phyloP scores from a whole-genome alignment of 2,797 vertebrate species.

The Esox lucius region DNA sequence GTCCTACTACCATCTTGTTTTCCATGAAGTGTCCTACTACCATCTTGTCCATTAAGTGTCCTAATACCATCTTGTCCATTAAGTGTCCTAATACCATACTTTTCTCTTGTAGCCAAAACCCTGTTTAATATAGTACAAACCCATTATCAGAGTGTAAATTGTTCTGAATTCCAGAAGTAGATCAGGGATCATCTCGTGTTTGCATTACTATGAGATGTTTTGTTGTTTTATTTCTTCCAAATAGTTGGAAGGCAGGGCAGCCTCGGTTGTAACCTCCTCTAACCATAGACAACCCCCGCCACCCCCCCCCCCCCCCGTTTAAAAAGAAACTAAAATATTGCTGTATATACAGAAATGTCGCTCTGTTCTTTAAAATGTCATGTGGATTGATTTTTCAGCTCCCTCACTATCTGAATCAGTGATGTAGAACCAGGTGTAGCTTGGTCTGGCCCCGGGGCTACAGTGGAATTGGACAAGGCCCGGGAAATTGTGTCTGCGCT shows the following conservation, averaged over 20 bases:
- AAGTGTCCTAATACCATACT: too few relatives aligned
- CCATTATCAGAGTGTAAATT: background rate
- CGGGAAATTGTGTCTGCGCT: constrained; percentile 80
- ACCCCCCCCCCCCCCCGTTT: constrained; percentile 25
- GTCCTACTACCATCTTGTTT: background rate
- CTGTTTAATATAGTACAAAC: background rate
- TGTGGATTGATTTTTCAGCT: constrained; percentile 81
- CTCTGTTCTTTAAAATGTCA: constrained; percentile 82
- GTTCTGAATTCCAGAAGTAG: background rate
- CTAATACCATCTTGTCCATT: background rate
- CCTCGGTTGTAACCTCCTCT: constrained; percentile 50
- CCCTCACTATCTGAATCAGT: constrained; percentile 88
- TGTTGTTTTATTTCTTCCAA: constrained; percentile 53
- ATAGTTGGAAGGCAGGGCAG: constrained; percentile 71
- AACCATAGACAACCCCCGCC: constrained; percentile 64
- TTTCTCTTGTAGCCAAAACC: background rate
- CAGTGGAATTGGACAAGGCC: constrained; percentile 84
- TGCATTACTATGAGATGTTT: constrained; percentile 39
- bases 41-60: background rate
- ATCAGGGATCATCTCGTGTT: background rate
- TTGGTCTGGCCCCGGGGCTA: constrained; percentile 77
- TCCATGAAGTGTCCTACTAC: background rate
- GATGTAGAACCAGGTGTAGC: constrained; percentile 84
- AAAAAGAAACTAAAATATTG: constrained; percentile 34
- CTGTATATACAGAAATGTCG: constrained; percentile 12